Conservation (phyloP, 2,888 invertebrate genomes). For the Ennomos quercinarius region DNA sequence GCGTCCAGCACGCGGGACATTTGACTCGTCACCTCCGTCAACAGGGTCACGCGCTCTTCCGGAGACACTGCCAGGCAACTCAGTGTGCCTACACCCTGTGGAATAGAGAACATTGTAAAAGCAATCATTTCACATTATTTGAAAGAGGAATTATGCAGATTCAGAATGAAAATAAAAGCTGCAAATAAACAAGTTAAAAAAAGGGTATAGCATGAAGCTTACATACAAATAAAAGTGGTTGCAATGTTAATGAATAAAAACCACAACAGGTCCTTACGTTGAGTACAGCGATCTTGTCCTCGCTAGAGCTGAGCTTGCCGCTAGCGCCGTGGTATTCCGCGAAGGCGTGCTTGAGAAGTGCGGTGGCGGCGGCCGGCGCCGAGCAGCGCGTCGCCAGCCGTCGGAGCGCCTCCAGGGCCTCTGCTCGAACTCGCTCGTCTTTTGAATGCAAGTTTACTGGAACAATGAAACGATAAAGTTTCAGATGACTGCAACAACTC, state of each 20-base stretch:
- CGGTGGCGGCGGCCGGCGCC: conserved; percentile 87
- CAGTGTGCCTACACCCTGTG: conserved; percentile 63
- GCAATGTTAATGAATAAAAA: no score
- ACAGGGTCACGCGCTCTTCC: conserved; percentile 85
- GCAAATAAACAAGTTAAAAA: no score
- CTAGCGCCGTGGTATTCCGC: conserved; percentile 94
- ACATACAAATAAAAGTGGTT: no score
- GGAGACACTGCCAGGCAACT: conserved; percentile 87
- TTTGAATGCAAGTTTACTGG: conserved; percentile 93
- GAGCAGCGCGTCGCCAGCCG: conserved; percentile 90
- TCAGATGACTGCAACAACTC: no score
- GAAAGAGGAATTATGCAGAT: no score
- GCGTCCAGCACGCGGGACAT: conserved; percentile 92
- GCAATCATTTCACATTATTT: no score
- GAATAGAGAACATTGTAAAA: not conserved
- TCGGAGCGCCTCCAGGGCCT: conserved; percentile 90
- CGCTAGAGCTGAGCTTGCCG: conserved; percentile 95
- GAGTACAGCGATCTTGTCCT: conserved; percentile 94
- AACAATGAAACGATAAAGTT: conserved; percentile 16
- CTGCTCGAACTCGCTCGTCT: conserved; percentile 90
- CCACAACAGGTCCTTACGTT: conserved; percentile 76
- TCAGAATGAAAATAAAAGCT: no score
- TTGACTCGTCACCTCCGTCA: conserved; percentile 85
- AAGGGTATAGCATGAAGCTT: no score
- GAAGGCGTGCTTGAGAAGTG: conserved; percentile 89